Percentiles rank a stretch among this genome's conserved stretches.
Evolutionary conservation across 2,888 invertebrate genomes (phyloP).

Genomic region (Apamea monoglypha): DNA sequence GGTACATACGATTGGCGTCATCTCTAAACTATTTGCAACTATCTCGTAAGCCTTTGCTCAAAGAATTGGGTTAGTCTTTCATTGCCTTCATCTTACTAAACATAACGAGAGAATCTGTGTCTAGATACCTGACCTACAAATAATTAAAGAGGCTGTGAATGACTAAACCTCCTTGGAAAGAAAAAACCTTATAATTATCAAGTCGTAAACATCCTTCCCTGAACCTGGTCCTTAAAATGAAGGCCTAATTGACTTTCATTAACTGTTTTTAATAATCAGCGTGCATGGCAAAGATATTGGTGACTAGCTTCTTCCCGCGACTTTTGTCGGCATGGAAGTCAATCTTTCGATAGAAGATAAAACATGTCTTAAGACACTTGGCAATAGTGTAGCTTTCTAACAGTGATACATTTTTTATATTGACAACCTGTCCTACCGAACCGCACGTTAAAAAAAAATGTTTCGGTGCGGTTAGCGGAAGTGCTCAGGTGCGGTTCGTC

Average conservation of each 20-base stretch:
- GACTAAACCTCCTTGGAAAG: neutral
- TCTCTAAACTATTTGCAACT: slow-evolving; percentile 26
- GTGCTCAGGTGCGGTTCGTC: no score
- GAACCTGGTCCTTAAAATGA: slow-evolving; percentile 1
- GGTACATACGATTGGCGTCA: neutral
- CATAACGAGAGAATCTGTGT: slow-evolving; percentile 21
- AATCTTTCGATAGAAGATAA: no score
- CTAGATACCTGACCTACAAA: slow-evolving; percentile 46
- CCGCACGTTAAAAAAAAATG: no score
- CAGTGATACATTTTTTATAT: no score
- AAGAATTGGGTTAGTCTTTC: slow-evolving; percentile 56
- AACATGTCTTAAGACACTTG: no score
- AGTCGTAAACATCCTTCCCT: neutral
- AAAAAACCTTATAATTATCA: slow-evolving; percentile 33
- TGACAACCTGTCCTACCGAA: no score
- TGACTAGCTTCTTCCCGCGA: neutral
- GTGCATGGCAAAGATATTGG: neutral
- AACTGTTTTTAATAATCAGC: neutral
- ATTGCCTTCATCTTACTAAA: slow-evolving; percentile 43
- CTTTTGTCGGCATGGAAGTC: neutral
- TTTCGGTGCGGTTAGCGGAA: no score
- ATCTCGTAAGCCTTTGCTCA: slow-evolving; percentile 45
- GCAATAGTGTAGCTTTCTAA: no score
- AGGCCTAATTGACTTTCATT: neutral
- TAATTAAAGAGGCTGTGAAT: slow-evolving; percentile 19